These are phyloP conservation scores for Tragelaphus eurycerus DNA, from an alignment of 2,797 vertebrate genomes.

Conservation along the genomic window DNA sequence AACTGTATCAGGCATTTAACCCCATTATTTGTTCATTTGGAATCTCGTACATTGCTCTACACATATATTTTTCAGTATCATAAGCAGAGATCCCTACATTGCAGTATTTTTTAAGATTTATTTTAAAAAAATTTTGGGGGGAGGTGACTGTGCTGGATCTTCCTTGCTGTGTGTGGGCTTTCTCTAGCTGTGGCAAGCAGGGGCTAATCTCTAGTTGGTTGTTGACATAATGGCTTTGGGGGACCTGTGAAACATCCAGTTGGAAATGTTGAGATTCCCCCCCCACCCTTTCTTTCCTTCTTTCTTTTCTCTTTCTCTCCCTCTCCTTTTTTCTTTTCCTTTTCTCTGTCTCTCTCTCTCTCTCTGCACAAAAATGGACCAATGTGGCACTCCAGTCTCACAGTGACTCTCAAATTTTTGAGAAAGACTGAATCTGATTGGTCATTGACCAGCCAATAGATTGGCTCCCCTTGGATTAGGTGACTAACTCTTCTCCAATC, in stretches of 20 bases:
- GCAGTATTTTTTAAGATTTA: background rate
- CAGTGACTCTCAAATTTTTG: background rate
- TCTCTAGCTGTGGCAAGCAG: background rate
- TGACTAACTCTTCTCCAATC: background rate
- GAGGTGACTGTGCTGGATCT: background rate
- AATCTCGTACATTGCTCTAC: background rate
- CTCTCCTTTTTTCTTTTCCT: background rate
- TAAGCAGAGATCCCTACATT: background rate
- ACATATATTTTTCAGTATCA: background rate
- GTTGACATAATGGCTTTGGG: background rate
- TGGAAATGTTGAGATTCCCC: background rate
- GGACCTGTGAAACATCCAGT: background rate
- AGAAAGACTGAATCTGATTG: background rate
- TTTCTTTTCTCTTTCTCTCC: background rate
- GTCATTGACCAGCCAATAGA: background rate
- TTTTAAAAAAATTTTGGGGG: fast-evolving
- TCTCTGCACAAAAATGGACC: background rate
- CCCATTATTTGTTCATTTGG: background rate
- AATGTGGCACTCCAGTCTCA: background rate
- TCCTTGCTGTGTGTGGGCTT: background rate
- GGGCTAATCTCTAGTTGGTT: background rate
- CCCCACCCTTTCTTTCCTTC: background rate
- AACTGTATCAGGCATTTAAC: background rate
- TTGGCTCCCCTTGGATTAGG: background rate
- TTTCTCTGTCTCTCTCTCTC: background rate